Percentiles rank a stretch among this genome's conserved stretches.
phyloP scores from a whole-genome alignment of 30 jellyfish, hydroid and myxozoan species.

The Aurelia sp. region DNA sequence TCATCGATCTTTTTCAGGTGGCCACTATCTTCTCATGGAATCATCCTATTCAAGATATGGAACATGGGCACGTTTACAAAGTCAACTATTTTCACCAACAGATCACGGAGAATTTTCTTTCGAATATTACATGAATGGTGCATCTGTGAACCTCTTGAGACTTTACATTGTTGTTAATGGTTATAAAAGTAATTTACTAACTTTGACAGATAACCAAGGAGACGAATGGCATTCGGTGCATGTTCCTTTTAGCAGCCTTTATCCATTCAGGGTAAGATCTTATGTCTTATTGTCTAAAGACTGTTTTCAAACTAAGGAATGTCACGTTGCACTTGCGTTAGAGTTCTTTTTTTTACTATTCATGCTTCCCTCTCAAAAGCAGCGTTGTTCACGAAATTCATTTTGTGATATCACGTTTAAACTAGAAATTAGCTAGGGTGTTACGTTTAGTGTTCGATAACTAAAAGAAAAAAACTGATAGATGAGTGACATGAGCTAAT shows the following conservation, averaged over 20 bases:
- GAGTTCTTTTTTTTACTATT: background rate
- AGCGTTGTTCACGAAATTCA: background rate
- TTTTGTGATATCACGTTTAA: background rate
- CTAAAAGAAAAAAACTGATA: no score
- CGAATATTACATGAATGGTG: slow-evolving; percentile 23
- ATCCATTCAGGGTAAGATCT: slow-evolving; percentile 23
- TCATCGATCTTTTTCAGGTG: background rate
- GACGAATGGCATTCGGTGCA: slow-evolving; percentile 8
- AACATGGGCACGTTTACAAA: slow-evolving; percentile 16
- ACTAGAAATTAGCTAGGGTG: no score
- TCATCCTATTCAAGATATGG: slow-evolving; percentile 29
- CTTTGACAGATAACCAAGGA: slow-evolving; percentile 1
- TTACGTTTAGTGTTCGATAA: no score
- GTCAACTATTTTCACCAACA: slow-evolving; percentile 34
- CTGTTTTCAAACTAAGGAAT: background rate
- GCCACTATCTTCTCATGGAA: slow-evolving; percentile 21
- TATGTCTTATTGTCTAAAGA: background rate
- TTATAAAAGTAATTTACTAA: background rate
- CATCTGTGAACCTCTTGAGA: slow-evolving; percentile 19
- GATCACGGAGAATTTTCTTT: slow-evolving; percentile 20
- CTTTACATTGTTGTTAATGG: slow-evolving; percentile 20
- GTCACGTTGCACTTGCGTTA: background rate
- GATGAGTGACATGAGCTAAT: no score
- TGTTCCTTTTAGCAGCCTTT: background rate
- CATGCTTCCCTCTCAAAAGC: background rate